Evolutionary conservation across 2,797 vertebrate genomes (phyloP), one percentile per base, ranked within the genome.

Genomic region (Coendou prehensilis): DNA sequence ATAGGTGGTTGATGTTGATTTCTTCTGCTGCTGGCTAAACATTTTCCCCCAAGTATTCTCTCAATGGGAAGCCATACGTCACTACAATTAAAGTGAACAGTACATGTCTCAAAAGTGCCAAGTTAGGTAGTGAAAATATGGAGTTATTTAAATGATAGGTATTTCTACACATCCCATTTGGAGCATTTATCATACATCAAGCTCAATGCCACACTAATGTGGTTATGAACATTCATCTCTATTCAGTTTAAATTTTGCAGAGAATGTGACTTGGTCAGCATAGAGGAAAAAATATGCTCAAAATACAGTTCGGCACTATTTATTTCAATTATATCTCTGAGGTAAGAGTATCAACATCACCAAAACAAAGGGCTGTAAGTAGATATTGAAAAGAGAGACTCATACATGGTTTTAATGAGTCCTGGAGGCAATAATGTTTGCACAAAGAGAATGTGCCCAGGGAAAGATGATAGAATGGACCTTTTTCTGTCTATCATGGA

Each of bases 211-310:
- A 95, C 59, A 97, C 76, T 96, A 98, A 98, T 96, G 91, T 56
- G 59, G 13, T 17, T 89, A 96, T 97, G 98, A 98, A 96, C 97
- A 98, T 98, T 98, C 94, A 97, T 97, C 89, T 81, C 82, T 81
- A 59, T 56, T 23, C 63, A 86, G 50, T 89, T 97, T 98, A 95
- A 95, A 96, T 97, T 97, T 96, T 79, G 1, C 76, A 54, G 50
- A 54, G 73, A 50, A 50, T 47, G 73, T 50, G 45, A 50, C 14
- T 76, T 15, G 14, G 26, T 30, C 26, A 97, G 71, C 80, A 98
- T 87, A 97, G 78, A 96, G 37, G 54, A 67, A 80, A 87, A 94
- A 90, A 91, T 54, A 64, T n/a, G 47, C 37, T 33, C 1, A 23
- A 95, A 97, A 22, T 96, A 81, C 2, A 95, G 88, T 91, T 97